Evolutionary conservation across 2,797 vertebrate genomes (phyloP).

Genomic region (Leptodactylus fallax): DNA sequence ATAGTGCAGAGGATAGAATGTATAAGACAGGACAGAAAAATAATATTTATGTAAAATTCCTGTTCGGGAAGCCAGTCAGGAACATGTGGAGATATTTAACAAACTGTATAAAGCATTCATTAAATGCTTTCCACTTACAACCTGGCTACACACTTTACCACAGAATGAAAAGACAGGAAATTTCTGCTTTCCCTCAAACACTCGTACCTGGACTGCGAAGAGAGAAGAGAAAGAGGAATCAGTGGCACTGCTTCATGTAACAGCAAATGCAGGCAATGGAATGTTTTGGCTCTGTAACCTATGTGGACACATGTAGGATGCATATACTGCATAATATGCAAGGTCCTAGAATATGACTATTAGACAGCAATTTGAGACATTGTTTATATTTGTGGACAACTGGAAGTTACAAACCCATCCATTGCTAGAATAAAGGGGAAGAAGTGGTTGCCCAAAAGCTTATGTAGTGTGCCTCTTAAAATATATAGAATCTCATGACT

Average conservation of each 20-base stretch:
- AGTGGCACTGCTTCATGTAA: slow-evolving; percentile 47
- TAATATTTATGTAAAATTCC: slow-evolving; percentile 62
- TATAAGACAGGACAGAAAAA: slow-evolving; percentile 60
- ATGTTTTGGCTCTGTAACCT: neutral
- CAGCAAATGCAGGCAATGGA: slow-evolving; percentile 11
- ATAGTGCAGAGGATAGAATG: slow-evolving; percentile 54
- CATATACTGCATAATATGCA: neutral
- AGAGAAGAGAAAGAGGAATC: slow-evolving; percentile 39
- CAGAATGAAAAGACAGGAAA: slow-evolving; percentile 61
- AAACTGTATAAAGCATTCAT: slow-evolving; percentile 65
- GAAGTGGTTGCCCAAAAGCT: no score
- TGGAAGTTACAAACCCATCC: neutral
- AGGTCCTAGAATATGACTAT: neutral
- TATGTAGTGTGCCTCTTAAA: no score
- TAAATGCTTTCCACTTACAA: slow-evolving; percentile 62
- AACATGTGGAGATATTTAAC: slow-evolving; percentile 64
- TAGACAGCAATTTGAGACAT: neutral
- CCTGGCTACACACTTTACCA: slow-evolving; percentile 56
- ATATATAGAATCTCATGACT: no score
- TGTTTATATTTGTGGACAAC: neutral
- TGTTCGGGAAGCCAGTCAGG: slow-evolving; percentile 47
- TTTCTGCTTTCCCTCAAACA: slow-evolving; percentile 63
- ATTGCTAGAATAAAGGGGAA: neutral
- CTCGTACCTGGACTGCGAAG: slow-evolving; percentile 46
- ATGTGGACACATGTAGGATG: neutral